phyloP scores from a whole-genome alignment of 2,113 vertebrate species.

The Nestor notabilis region DNA sequence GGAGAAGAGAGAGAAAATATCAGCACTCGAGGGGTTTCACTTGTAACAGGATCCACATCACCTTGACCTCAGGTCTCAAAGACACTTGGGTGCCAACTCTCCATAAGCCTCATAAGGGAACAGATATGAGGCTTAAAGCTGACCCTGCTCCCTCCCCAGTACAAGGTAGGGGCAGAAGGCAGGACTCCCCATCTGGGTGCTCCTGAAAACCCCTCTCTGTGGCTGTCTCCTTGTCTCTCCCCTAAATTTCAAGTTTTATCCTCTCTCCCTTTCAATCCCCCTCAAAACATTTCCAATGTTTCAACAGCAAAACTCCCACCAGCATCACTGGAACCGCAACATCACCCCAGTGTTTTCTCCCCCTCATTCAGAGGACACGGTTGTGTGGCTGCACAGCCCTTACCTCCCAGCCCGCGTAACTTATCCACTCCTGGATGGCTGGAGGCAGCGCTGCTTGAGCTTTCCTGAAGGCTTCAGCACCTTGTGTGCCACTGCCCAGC shows the following conservation, averaged over 20 bases:
- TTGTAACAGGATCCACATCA: background rate
- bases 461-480: slow-evolving; percentile 82
- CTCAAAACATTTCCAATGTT: background rate
- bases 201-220: background rate
- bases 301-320: background rate
- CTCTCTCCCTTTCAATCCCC: background rate
- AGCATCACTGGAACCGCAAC: background rate
- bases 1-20: background rate
- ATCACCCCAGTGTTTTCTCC: background rate
- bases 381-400: background rate
- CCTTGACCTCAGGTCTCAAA: background rate
- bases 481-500: slow-evolving; percentile 80
- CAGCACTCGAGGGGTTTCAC: background rate
- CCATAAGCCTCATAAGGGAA: background rate
- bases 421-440: slow-evolving; percentile 86
- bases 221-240: background rate
- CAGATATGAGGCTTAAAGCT: background rate
- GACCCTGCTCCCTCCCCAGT: background rate
- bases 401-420: slow-evolving; percentile 89
- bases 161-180: background rate
- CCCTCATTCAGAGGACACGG: background rate
- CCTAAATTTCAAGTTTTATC: background rate
- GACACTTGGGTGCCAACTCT: background rate
- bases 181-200: background rate
- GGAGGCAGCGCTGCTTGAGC: slow-evolving; percentile 82